These are phyloP conservation scores for Orthonychiurus folsomi DNA, from an alignment of 2,888 invertebrate species.

Conservation along the genomic window DNA sequence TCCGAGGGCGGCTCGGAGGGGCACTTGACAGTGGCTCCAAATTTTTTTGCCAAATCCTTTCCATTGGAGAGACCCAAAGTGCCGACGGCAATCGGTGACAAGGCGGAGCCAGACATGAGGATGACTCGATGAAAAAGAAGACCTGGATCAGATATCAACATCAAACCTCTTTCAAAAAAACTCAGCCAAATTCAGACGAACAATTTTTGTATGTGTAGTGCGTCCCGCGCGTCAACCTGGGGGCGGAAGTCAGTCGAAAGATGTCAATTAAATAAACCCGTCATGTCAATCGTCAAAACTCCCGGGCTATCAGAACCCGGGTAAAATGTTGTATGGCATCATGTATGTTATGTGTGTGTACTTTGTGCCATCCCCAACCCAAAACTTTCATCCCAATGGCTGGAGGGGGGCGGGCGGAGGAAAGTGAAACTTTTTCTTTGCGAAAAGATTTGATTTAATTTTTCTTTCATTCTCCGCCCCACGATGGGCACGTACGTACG, in stretches of 20 bases:
- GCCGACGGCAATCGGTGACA: slow-evolving; percentile 50
- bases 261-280: background rate
- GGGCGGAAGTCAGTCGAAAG: background rate
- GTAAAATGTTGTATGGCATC: too few species aligned
- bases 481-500: too few species aligned
- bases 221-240: too few species aligned
- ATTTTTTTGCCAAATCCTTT: slow-evolving; percentile 43
- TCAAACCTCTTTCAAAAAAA: too few species aligned
- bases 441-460: background rate
- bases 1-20: slow-evolving; percentile 36
- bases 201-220: too few species aligned
- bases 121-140: slow-evolving; percentile 60
- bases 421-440: background rate
- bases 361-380: background rate
- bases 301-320: too few species aligned
- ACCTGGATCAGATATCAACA: slow-evolving; percentile 20
- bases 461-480: background rate
- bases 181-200: too few species aligned
- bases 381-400: background rate
- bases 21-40: slow-evolving; percentile 35
- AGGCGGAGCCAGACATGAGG: slow-evolving; percentile 66
- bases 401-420: background rate
- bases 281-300: background rate
- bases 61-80: slow-evolving; percentile 33
- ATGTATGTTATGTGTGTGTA: too few species aligned